Percentiles rank a stretch among this genome's conserved stretches.
phyloP scores from a whole-genome alignment of 1,140 invertebrate species.

The Drosophila micromelanica region DNA sequence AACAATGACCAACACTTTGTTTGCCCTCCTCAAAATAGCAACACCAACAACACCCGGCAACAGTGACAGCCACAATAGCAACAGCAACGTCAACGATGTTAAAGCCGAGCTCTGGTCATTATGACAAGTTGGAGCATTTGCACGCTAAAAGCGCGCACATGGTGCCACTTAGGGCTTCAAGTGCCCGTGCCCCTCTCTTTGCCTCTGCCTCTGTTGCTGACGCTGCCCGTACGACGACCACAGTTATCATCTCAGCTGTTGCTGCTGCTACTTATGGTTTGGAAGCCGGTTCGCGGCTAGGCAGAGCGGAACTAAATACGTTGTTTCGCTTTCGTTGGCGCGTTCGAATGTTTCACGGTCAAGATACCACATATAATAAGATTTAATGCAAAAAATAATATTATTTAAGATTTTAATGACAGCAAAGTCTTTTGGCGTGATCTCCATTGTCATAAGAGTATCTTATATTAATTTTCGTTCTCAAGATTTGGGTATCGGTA shows the following conservation, averaged over 20 bases:
- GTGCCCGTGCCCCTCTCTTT: conserved; percentile 42
- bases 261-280: conserved; percentile 18
- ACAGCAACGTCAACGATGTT: conserved; percentile 23
- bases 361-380: conserved; percentile 66
- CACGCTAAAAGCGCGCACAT: conserved; percentile 70
- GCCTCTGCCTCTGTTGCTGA: conserved; percentile 12
- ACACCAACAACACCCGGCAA: conserved; percentile 24
- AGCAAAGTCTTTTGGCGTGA: conserved; percentile 33
- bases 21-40: conserved; percentile 65
- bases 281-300: conserved; percentile 57
- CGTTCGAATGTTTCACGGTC: conserved; percentile 73
- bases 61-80: conserved; percentile 14
- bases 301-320: conserved; percentile 69
- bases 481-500: conserved; percentile 68
- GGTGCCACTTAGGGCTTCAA: conserved; percentile 72
- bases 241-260: conserved; percentile 42
- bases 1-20: conserved; percentile 71
- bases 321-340: conserved; percentile 68
- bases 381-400: conserved; percentile 74
- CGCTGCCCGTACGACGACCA: not conserved
- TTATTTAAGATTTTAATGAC: conserved; percentile 53
- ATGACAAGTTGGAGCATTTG: conserved; percentile 49
- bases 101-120: conserved; percentile 36
- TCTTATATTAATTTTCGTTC: conserved; percentile 44
- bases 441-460: conserved; percentile 8